Percentiles rank a stretch among this genome's conserved stretches.
These are phyloP conservation scores for Pangasianodon gigas DNA, from an alignment of 2,113 vertebrate species.

Conservation along the genomic window DNA sequence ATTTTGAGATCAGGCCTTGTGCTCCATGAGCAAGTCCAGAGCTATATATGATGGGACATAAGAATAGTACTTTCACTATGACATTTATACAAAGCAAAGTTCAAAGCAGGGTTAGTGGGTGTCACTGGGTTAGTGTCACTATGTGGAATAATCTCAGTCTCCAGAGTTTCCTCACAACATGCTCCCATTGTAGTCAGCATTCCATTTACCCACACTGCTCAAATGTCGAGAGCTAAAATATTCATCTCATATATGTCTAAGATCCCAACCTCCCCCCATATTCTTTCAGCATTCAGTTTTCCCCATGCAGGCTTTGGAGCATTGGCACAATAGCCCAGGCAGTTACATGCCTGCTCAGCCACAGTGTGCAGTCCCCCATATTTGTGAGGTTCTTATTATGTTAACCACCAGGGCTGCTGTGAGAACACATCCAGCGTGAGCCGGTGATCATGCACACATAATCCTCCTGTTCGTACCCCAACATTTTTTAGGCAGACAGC, in stretches of 20 bases:
- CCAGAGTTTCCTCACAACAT: constrained; percentile 42
- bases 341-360: constrained; percentile 7
- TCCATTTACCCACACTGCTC: constrained; percentile 52
- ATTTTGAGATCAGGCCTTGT: background rate
- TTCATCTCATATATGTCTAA: constrained; percentile 40
- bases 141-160: constrained; percentile 12
- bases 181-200: constrained; percentile 51
- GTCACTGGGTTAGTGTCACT: background rate
- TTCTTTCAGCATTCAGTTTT: constrained; percentile 34
- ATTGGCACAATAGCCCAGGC: constrained; percentile 17
- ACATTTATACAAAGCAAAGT: constrained; percentile 18
- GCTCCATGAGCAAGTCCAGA: constrained; percentile 9
- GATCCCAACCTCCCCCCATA: background rate
- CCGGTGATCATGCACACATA: constrained; percentile 23
- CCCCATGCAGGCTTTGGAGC: background rate
- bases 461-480: constrained; percentile 38
- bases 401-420: constrained; percentile 10
- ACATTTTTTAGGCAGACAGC: constrained; percentile 41
- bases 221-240: constrained; percentile 49
- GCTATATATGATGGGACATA: constrained; percentile 39
- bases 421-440: constrained; percentile 32
- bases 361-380: constrained; percentile 3
- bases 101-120: constrained; percentile 8
- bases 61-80: constrained; percentile 32
- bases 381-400: constrained; percentile 17